Evolutionary conservation across 2,113 vertebrate species (phyloP).

Genomic region (Pionites leucogaster): DNA sequence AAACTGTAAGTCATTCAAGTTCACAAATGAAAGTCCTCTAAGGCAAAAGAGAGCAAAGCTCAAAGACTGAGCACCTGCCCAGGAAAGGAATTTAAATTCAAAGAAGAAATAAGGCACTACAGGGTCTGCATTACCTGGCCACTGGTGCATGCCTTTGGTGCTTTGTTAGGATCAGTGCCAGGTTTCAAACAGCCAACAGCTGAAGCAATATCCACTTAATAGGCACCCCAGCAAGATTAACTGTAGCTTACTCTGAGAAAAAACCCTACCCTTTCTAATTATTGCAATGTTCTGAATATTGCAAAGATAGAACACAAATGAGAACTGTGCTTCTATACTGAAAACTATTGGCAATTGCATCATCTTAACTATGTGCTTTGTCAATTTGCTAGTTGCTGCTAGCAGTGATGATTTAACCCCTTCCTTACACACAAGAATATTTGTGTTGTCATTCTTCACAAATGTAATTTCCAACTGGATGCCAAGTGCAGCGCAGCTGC

Average conservation of each 20-base stretch:
- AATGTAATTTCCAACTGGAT: background rate
- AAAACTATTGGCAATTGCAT: background rate
- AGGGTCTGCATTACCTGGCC: background rate
- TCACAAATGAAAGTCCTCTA: background rate
- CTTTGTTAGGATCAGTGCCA: conserved; percentile 13
- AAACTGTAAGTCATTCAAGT: background rate
- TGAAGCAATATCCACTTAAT: conserved; percentile 3
- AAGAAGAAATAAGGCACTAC: background rate
- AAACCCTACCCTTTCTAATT: background rate
- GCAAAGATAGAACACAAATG: background rate
- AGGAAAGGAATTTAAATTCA: background rate
- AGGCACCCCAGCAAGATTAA: background rate
- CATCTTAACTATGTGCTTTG: background rate
- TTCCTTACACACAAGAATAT: background rate
- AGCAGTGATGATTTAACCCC: background rate
- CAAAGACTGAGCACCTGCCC: background rate
- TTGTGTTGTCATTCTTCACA: background rate
- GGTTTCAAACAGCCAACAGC: background rate
- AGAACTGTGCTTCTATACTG: background rate
- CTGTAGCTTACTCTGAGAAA: background rate
- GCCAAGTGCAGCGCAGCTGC: background rate
- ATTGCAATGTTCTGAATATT: background rate
- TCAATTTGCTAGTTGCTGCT: background rate
- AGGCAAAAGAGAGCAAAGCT: background rate
- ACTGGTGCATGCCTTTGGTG: background rate